Evolutionary conservation across 2,113 vertebrate genomes (phyloP).

Genomic region (Phyllopteryx taeniolatus): DNA sequence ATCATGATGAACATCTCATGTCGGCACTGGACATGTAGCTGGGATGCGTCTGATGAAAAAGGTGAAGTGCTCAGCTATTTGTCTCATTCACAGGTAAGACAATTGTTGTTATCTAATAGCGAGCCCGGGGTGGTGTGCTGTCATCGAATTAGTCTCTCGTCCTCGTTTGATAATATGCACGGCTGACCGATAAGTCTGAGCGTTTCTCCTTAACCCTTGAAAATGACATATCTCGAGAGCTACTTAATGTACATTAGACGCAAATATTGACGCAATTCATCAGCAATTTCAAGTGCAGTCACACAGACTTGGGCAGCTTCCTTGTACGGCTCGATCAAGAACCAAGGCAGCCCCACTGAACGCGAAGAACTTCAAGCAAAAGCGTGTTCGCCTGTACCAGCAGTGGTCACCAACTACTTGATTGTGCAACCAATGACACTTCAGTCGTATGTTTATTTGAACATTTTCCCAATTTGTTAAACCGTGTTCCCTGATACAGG

Average conservation of each 20-base stretch:
- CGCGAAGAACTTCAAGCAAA: slow-evolving; percentile 17
- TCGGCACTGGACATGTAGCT: slow-evolving; percentile 14
- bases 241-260: slow-evolving; percentile 53
- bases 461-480: not conserved
- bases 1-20: not conserved
- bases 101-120: slow-evolving; percentile 56
- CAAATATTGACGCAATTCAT: slow-evolving; percentile 63
- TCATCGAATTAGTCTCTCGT: slow-evolving; percentile 60
- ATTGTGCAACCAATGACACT: not conserved
- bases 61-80: slow-evolving; percentile 54
- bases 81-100: slow-evolving; percentile 61
- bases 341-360: slow-evolving; percentile 22
- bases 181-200: slow-evolving; percentile 54
- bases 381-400: slow-evolving; percentile 12
- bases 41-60: slow-evolving; percentile 34
- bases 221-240: slow-evolving; percentile 51
- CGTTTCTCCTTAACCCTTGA: slow-evolving; percentile 48
- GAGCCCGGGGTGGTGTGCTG: slow-evolving; percentile 45
- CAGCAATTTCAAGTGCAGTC: slow-evolving; percentile 61
- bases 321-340: slow-evolving; percentile 34
- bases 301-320: slow-evolving; percentile 50
- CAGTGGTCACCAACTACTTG: not conserved
- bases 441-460: not conserved
- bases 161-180: slow-evolving; percentile 50
- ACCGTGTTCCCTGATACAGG: not conserved